Evolutionary conservation across 2,888 invertebrate genomes (phyloP).

Genomic region (Drosophila sordidula): DNA sequence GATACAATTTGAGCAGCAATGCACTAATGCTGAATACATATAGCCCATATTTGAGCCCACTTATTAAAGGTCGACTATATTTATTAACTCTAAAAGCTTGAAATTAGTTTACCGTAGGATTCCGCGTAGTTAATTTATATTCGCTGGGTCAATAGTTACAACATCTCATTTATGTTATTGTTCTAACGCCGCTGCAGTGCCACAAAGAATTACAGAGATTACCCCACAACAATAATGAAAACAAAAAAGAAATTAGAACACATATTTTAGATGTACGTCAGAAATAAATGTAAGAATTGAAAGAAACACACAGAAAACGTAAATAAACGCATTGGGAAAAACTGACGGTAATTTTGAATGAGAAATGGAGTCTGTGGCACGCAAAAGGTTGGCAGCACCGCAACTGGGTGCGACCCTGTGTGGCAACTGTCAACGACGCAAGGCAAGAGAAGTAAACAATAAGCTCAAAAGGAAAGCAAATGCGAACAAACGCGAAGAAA

Average conservation of each 20-base stretch:
- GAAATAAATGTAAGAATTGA: slow-evolving; percentile 72
- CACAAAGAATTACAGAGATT: slow-evolving; percentile 21
- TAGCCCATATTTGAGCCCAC: too few species aligned
- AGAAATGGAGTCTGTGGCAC: neutral
- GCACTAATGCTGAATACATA: too few species aligned
- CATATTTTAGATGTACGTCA: slow-evolving; percentile 78
- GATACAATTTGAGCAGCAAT: too few species aligned
- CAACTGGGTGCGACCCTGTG: slow-evolving; percentile 23
- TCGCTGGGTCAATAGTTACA: neutral
- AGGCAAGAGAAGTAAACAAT: slow-evolving; percentile 1
- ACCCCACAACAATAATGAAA: slow-evolving; percentile 45
- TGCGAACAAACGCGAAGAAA: slow-evolving; percentile 44
- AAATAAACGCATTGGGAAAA: slow-evolving; percentile 34
- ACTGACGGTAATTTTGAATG: slow-evolving; percentile 4
- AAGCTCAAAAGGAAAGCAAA: slow-evolving; percentile 26
- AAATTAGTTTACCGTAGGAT: neutral
- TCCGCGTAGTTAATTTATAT: neutral
- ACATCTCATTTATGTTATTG: too few species aligned
- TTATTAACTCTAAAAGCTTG: neutral
- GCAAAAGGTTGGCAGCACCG: slow-evolving; percentile 40
- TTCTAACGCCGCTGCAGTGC: slow-evolving; percentile 25
- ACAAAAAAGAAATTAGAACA: slow-evolving; percentile 49
- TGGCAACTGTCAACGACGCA: slow-evolving; percentile 34
- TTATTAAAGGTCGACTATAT: neutral
- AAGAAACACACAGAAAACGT: slow-evolving; percentile 26